A percentile compares a stretch with the other conserved stretches of the same genome.
These are phyloP conservation scores for Drosophila imparisetae DNA, from an alignment of 2,888 invertebrate genomes.

Conservation along the genomic window DNA sequence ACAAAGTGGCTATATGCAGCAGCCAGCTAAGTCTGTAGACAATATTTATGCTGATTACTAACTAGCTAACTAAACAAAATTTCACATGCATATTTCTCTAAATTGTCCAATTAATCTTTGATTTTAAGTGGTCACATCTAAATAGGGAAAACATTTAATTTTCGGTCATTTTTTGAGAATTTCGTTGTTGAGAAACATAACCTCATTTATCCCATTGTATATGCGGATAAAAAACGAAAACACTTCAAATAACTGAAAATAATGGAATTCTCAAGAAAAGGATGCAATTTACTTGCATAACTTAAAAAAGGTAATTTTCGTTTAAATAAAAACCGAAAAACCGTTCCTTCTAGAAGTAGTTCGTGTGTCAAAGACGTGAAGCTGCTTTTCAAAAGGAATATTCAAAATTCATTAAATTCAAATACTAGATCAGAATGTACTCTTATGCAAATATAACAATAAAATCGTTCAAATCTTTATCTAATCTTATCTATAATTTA, in stretches of 20 bases:
- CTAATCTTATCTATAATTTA: too few relatives aligned
- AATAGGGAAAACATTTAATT: background rate
- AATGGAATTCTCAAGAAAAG: background rate
- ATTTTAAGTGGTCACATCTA: background rate
- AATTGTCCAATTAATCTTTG: background rate
- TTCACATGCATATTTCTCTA: background rate
- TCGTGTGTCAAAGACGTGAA: background rate
- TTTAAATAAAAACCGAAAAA: background rate
- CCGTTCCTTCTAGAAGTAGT: background rate
- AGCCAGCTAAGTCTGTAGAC: background rate
- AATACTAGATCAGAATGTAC: background rate
- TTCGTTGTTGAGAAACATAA: background rate
- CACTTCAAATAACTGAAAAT: background rate
- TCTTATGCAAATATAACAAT: too few relatives aligned
- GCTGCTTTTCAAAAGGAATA: background rate
- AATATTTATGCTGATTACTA: background rate
- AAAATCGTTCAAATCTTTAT: too few relatives aligned
- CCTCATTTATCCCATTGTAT: background rate
- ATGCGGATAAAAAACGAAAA: background rate
- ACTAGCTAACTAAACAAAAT: background rate
- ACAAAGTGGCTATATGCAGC: constrained; percentile 22
- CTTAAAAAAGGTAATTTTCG: background rate
- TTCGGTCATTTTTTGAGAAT: background rate
- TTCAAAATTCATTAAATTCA: background rate
- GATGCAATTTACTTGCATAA: background rate